These are phyloP conservation scores for Bugula neritina DNA, from an alignment of 2,888 invertebrate genomes.

Conservation along the genomic window DNA sequence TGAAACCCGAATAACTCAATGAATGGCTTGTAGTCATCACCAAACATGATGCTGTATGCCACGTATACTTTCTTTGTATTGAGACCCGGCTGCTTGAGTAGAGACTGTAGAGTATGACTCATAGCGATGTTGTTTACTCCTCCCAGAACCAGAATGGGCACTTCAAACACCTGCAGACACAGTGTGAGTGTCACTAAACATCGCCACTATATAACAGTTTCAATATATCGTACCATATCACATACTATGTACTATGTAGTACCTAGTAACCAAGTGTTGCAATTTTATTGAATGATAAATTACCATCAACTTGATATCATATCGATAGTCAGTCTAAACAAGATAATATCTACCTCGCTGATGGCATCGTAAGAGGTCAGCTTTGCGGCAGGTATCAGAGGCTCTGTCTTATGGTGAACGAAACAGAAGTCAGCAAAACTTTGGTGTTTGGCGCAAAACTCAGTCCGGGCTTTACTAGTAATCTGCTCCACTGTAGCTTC, in stretches of 20 bases:
- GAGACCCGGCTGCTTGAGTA: conserved; percentile 19
- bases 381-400: not conserved
- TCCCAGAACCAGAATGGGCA: conserved; percentile 13
- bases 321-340: no score
- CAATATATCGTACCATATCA: no score
- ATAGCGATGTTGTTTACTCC: conserved; percentile 21
- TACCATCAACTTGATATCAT: no score
- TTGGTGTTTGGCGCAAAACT: conserved; percentile 55
- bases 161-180: conserved; percentile 10
- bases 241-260: no score
- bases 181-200: no score
- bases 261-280: no score
- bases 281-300: no score
- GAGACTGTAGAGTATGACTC: conserved; percentile 24
- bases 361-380: conserved; percentile 6
- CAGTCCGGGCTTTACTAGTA: conserved; percentile 51
- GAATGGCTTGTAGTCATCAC: conserved; percentile 23
- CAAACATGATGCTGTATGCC: conserved; percentile 24
- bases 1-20: conserved; percentile 8
- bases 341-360: conserved; percentile 17
- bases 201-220: no score
- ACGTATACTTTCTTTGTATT: conserved; percentile 2
- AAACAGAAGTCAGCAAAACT: conserved; percentile 55
- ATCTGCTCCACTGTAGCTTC: conserved; percentile 11
- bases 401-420: conserved; percentile 24